Conservation (phyloP, 2,888 invertebrate species). For the Nephrotoma guestfalica region DNA sequence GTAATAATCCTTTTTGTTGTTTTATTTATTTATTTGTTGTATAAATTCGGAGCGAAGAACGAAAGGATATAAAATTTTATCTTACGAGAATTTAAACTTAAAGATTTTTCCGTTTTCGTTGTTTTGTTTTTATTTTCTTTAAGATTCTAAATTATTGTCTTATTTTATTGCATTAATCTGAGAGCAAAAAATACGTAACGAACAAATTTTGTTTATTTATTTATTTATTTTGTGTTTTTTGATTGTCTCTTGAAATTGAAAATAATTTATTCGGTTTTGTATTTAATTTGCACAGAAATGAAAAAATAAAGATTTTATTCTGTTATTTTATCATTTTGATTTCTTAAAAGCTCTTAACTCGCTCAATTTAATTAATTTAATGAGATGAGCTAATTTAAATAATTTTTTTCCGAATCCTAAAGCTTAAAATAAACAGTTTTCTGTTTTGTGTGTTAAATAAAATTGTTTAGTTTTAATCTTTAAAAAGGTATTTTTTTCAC, state of each 20-base stretch:
- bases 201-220: not conserved
- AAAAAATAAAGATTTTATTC: not conserved
- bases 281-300: not conserved
- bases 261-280: not conserved
- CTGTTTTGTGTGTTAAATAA: not conserved
- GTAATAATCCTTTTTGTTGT: not conserved
- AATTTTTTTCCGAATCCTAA: not conserved
- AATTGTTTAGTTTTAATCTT: not conserved
- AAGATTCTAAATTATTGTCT: not conserved
- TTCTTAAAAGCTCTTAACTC: not conserved
- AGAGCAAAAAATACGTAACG: not conserved
- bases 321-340: not conserved
- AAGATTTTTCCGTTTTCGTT: not conserved
- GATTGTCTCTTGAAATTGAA: not conserved
- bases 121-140: not conserved
- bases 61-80: not conserved
- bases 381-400: not conserved
- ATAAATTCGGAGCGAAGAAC: not conserved
- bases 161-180: not conserved
- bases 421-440: not conserved
- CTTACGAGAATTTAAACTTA: not conserved
- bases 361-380: not conserved
- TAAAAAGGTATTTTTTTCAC: not conserved
- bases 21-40: not conserved
- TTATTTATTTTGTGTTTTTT: not conserved